These are phyloP conservation scores for Pteronotus mesoamericanus DNA, from an alignment of 2,797 vertebrate genomes.

Conservation along the genomic window DNA sequence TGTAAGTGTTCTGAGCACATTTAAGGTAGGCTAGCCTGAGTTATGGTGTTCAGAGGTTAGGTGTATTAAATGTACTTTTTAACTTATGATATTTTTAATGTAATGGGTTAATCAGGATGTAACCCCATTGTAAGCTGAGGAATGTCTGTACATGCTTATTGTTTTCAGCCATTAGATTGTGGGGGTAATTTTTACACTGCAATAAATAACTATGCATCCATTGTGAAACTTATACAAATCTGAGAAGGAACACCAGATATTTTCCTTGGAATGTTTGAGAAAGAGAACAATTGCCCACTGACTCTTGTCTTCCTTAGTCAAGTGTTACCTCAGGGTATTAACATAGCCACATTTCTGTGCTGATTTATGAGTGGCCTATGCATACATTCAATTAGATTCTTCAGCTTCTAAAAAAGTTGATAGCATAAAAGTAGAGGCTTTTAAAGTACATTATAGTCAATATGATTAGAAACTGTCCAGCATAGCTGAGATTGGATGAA, in stretches of 20 bases:
- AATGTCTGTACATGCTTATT: neutral
- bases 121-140: neutral
- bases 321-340: neutral
- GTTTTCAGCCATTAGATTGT: neutral
- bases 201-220: neutral
- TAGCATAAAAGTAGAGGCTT: neutral
- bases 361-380: neutral
- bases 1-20: neutral
- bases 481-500: neutral
- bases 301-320: neutral
- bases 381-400: accelerated
- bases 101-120: neutral
- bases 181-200: neutral
- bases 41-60: neutral
- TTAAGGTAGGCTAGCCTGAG: neutral
- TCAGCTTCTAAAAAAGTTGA: neutral
- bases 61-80: neutral
- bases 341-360: neutral
- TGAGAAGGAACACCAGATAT: neutral
- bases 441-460: neutral
- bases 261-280: neutral
- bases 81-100: neutral
- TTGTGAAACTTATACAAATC: neutral
- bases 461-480: neutral
- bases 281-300: neutral